These are phyloP conservation scores for Paracyclopina nana DNA, from an alignment of 1,140 invertebrate species.

Conservation along the genomic window DNA sequence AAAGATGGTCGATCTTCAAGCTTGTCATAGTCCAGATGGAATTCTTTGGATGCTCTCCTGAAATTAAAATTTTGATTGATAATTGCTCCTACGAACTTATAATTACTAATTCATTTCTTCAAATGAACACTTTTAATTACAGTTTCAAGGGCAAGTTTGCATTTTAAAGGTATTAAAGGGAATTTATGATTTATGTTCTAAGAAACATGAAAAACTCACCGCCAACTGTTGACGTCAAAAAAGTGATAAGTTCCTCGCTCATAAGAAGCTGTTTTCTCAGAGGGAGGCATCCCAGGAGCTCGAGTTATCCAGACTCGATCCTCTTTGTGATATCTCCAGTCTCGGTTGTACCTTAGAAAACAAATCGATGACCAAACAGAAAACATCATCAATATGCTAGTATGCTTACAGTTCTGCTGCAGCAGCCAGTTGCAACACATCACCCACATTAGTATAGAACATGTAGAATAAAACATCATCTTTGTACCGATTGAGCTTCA, in stretches of 20 bases:
- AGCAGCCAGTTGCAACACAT: constrained; percentile 86
- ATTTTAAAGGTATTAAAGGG: background rate
- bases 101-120: background rate
- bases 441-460: constrained; percentile 96
- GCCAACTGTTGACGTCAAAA: constrained; percentile 92
- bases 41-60: constrained; percentile 57
- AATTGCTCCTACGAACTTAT: background rate
- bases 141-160: background rate
- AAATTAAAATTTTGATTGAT: background rate
- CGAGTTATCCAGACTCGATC: constrained; percentile 98
- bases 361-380: constrained; percentile 7
- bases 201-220: constrained; percentile 38
- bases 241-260: constrained; percentile 97
- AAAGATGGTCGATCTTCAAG: constrained; percentile 58
- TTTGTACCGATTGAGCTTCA: constrained; percentile 88
- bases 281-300: constrained; percentile 69
- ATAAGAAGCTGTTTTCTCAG: constrained; percentile 83
- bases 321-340: constrained; percentile 98
- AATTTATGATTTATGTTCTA: background rate
- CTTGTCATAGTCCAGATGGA: constrained; percentile 91
- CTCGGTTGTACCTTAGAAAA: constrained; percentile 56
- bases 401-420: constrained; percentile 80
- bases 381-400: background rate
- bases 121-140: background rate
- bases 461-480: constrained; percentile 98